Evolutionary conservation across 2,888 invertebrate genomes (phyloP).

Genomic region (Pollenia griseotomentosa): DNA sequence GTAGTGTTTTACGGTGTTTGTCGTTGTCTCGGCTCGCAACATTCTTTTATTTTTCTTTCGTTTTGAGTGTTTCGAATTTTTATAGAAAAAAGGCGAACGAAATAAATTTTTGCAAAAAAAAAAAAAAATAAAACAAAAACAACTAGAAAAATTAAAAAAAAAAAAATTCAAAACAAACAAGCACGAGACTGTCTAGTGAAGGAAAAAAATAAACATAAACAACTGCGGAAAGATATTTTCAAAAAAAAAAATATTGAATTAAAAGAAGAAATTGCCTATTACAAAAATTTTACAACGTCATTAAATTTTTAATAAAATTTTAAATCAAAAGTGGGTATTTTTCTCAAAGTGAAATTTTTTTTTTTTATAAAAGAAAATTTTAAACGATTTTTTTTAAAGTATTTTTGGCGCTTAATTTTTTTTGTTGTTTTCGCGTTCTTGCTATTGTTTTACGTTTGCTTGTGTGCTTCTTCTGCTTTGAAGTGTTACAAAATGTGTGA

Average conservation of each 20-base stretch:
- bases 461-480: conserved; percentile 29
- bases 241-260: conserved; percentile 13
- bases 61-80: conserved; percentile 45
- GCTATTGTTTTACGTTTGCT: conserved; percentile 17
- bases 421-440: not conserved
- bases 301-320: conserved; percentile 56
- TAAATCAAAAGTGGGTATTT: conserved; percentile 64
- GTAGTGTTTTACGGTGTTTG: conserved; percentile 81
- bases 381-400: not conserved
- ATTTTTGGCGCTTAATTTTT: conserved; percentile 70
- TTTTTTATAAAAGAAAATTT: not conserved
- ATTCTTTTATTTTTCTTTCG: conserved; percentile 54
- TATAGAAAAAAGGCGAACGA: conserved; percentile 20
- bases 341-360: not conserved
- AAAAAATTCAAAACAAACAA: conserved; percentile 58
- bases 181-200: conserved; percentile 73
- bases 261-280: conserved; percentile 26
- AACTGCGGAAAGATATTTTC: not conserved
- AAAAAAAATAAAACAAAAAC: conserved; percentile 73
- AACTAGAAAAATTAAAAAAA: conserved; percentile 58
- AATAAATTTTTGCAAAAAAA: conserved; percentile 39
- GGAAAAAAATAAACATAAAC: conserved; percentile 7
- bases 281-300: conserved; percentile 33
- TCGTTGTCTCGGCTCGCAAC: conserved; percentile 76
- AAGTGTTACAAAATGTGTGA: conserved; percentile 48